A percentile compares a stretch with the other conserved stretches of the same genome.
These are phyloP conservation scores for Phenganax subtilis DNA, from an alignment of 92 coral and sea anemone species.

Conservation along the genomic window DNA sequence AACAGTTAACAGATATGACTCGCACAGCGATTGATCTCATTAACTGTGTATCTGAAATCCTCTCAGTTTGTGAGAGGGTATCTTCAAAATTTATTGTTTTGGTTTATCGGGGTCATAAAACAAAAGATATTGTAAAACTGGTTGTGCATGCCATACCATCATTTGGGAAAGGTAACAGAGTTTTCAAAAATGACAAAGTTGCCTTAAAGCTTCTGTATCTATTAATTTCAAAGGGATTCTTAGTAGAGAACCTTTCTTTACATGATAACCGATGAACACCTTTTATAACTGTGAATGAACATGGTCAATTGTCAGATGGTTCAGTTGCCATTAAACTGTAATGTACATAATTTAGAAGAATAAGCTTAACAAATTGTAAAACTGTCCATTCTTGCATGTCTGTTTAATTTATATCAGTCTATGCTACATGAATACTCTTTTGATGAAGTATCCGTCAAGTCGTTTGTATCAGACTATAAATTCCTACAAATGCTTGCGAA, in stretches of 20 bases:
- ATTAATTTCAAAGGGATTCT: slow-evolving; percentile 17
- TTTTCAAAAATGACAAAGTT: slow-evolving; percentile 18
- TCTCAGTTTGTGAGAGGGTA: neutral
- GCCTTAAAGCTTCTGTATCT: slow-evolving; percentile 16
- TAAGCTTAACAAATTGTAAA: too few species aligned
- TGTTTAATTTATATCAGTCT: too few species aligned
- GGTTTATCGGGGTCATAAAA: slow-evolving; percentile 11
- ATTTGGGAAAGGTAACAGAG: slow-evolving; percentile 4
- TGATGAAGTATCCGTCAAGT: too few species aligned
- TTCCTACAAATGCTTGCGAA: too few species aligned
- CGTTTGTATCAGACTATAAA: too few species aligned
- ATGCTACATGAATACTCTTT: too few species aligned
- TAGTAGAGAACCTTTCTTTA: slow-evolving; percentile 10
- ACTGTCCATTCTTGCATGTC: too few species aligned
- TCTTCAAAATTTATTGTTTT: slow-evolving; percentile 12
- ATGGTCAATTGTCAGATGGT: neutral
- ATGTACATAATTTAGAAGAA: neutral
- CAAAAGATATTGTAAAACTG: neutral
- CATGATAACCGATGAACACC: neutral
- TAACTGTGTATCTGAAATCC: slow-evolving; percentile 13
- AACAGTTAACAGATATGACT: slow-evolving; percentile 10
- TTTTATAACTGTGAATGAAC: slow-evolving; percentile 10
- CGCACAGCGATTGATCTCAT: slow-evolving; percentile 6
- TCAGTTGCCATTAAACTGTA: neutral
- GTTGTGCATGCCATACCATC: slow-evolving; percentile 8